phyloP scores from a whole-genome alignment of 2,888 invertebrate genomes.

The Trachelus iudaicus region DNA sequence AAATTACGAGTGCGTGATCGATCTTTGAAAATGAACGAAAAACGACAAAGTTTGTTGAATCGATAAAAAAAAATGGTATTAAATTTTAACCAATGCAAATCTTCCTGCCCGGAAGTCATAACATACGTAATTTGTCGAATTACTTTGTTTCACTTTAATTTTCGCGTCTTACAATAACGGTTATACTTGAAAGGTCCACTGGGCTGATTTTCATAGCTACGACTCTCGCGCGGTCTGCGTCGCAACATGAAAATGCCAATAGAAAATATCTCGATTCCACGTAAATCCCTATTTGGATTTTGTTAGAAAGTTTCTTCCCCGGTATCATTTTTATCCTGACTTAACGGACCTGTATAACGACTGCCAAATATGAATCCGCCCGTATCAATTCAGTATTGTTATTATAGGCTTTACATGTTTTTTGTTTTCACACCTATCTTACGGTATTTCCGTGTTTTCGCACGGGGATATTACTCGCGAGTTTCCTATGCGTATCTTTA shows the following conservation, averaged over 20 bases:
- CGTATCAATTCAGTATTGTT: background rate
- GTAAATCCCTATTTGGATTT: background rate
- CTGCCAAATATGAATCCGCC: background rate
- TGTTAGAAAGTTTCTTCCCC: background rate
- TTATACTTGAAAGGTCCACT: background rate
- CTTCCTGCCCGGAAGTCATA: background rate
- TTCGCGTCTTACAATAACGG: background rate
- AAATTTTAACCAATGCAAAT: background rate
- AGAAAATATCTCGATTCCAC: background rate
- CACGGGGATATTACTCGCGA: background rate
- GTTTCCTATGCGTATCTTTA: background rate
- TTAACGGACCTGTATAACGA: background rate
- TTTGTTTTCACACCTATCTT: background rate
- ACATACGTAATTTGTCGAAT: background rate
- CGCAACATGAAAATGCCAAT: background rate
- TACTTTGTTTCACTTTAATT: background rate
- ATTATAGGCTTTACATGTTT: background rate
- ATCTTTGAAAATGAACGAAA: background rate
- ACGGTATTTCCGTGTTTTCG: background rate
- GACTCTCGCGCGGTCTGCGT: background rate
- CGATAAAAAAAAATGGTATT: background rate
- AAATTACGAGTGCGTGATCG: background rate
- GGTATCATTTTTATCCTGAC: background rate
- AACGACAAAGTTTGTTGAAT: background rate
- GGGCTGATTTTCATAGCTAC: background rate